A percentile compares a stretch with the other conserved stretches of the same genome.
These are phyloP conservation scores for Nothocercus julius DNA, from an alignment of 2,113 vertebrate genomes.

Conservation along the genomic window DNA sequence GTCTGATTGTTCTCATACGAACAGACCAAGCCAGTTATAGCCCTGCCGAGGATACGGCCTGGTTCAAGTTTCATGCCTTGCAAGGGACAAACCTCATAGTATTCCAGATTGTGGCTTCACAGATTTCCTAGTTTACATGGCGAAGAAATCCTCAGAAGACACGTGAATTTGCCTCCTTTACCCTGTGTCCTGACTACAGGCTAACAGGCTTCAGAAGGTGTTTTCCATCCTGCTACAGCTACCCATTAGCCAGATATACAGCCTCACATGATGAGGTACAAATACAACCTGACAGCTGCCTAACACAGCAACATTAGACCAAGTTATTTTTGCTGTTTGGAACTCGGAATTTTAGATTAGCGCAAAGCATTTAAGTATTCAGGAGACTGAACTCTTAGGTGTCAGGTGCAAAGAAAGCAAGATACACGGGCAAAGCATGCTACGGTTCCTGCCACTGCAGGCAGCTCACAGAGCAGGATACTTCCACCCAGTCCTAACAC, in stretches of 20 bases:
- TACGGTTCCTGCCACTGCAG: neutral
- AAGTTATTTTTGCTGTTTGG: neutral
- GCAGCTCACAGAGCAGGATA: neutral
- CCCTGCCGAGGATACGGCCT: neutral
- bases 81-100: neutral
- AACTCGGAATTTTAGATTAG: neutral
- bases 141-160: neutral
- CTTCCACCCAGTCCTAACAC: neutral
- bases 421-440: accelerated
- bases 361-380: neutral
- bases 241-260: accelerated
- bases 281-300: accelerated
- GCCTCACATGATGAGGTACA: neutral
- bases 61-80: neutral
- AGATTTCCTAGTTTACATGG: neutral
- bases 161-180: neutral
- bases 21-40: neutral
- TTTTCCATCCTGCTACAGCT: neutral
- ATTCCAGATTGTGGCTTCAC: neutral
- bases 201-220: neutral
- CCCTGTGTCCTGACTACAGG: neutral
- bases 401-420: neutral
- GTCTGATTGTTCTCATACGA: neutral
- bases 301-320: neutral
- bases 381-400: accelerated